Conservation (phyloP, 2,113 vertebrate genomes). For the Nothoprocta perdicaria region DNA sequence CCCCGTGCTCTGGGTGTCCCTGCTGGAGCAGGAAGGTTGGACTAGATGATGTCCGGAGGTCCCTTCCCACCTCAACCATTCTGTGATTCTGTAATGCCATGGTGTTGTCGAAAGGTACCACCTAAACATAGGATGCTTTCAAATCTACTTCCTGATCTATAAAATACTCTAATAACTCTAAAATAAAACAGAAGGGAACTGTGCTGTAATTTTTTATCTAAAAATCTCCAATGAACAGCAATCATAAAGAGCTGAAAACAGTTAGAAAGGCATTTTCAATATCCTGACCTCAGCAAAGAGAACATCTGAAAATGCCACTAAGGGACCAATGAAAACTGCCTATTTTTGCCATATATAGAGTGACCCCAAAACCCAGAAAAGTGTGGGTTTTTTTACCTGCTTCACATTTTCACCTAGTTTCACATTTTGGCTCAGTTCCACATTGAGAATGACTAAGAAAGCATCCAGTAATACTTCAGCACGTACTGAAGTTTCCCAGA, state of each 20-base stretch:
- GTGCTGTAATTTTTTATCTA: background rate
- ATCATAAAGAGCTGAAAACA: background rate
- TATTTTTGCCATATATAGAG: background rate
- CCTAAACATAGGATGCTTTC: background rate
- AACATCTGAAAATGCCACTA: background rate
- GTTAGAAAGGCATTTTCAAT: background rate
- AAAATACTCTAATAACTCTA: no score
- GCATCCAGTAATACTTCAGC: slow-evolving; percentile 21
- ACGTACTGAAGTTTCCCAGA: background rate
- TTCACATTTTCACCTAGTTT: slow-evolving; percentile 26
- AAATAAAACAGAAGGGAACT: no score
- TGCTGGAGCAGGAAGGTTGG: no score
- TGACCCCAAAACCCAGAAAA: background rate
- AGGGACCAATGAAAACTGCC: background rate
- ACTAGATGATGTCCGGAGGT: no score
- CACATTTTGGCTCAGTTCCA: background rate
- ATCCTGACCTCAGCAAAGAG: background rate
- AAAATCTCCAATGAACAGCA: background rate
- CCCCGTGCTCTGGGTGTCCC: no score
- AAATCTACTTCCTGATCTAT: background rate
- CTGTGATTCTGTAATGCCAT: no score
- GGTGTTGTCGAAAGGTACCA: no score
- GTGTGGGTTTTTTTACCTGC: background rate
- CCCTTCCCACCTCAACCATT: no score
- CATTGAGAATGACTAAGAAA: slow-evolving; percentile 7